These are phyloP conservation scores for Lamproptera curius DNA, from an alignment of 2,888 invertebrate species.

Conservation along the genomic window DNA sequence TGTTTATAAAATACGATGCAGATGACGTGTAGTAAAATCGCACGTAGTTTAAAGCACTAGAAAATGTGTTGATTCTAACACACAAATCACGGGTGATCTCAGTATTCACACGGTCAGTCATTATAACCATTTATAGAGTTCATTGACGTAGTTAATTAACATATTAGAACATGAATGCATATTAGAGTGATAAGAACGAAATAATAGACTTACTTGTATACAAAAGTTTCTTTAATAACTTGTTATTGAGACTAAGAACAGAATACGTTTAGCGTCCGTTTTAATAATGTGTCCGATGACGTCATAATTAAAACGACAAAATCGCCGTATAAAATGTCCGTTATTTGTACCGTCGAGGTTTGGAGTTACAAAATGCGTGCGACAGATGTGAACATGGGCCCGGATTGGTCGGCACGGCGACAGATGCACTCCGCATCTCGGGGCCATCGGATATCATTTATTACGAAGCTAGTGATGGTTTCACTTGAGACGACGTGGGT, in stretches of 20 bases:
- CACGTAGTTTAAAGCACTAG: not conserved
- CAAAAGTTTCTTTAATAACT: no score
- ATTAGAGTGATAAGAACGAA: not conserved
- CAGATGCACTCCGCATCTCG: slow-evolving; percentile 51
- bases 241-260: no score
- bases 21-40: not conserved
- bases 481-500: not conserved
- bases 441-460: slow-evolving; percentile 39
- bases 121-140: no score
- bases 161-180: not conserved
- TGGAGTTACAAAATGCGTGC: slow-evolving; percentile 27
- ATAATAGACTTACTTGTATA: not conserved
- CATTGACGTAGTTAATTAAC: no score
- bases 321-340: slow-evolving; percentile 12
- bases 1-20: not conserved
- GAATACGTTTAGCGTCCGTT: no score
- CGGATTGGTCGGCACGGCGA: slow-evolving; percentile 54
- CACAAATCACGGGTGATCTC: no score
- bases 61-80: no score
- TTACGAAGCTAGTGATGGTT: slow-evolving; percentile 35
- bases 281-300: no score
- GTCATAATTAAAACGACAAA: no score
- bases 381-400: slow-evolving; percentile 63
- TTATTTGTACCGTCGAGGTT: not conserved
- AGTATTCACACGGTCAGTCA: no score